Percentiles rank a stretch among this genome's conserved stretches.
Evolutionary conservation across 2,888 invertebrate species (phyloP).

Genomic region (Tenthredo scrophulariae): DNA sequence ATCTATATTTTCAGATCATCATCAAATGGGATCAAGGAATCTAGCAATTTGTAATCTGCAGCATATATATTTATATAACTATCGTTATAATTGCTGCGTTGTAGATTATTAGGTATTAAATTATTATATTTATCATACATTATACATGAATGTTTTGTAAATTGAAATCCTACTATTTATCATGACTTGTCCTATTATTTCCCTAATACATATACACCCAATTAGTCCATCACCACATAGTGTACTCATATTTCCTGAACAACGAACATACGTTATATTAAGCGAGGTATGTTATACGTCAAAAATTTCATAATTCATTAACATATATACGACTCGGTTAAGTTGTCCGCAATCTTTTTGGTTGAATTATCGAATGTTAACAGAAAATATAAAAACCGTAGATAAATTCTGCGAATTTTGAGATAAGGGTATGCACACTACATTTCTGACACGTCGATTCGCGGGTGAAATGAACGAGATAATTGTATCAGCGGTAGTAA

Average conservation of each 20-base stretch:
- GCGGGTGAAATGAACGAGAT: neutral
- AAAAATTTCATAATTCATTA: neutral
- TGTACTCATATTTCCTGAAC: neutral
- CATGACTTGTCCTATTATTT: neutral
- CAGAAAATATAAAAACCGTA: neutral
- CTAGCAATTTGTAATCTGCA: neutral
- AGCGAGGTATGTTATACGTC: neutral
- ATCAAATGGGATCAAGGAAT: conserved; percentile 30
- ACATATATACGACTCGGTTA: neutral
- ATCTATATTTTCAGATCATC: conserved; percentile 12
- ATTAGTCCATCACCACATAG: neutral
- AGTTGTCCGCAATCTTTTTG: neutral
- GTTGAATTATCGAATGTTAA: neutral
- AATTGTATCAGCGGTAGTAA: neutral
- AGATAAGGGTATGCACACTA: neutral
- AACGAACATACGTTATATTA: neutral
- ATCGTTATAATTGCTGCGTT: neutral
- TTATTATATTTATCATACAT: neutral
- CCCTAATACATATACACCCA: neutral
- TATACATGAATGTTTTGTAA: neutral
- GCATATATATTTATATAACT: neutral
- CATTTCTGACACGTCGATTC: neutral
- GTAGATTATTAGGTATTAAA: conserved; percentile 15
- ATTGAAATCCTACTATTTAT: neutral
- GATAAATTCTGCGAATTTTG: neutral